A percentile compares a stretch with the other conserved stretches of the same genome.
These are phyloP conservation scores for Simalia tracyae DNA, from an alignment of 2,797 vertebrate genomes.

Conservation along the genomic window DNA sequence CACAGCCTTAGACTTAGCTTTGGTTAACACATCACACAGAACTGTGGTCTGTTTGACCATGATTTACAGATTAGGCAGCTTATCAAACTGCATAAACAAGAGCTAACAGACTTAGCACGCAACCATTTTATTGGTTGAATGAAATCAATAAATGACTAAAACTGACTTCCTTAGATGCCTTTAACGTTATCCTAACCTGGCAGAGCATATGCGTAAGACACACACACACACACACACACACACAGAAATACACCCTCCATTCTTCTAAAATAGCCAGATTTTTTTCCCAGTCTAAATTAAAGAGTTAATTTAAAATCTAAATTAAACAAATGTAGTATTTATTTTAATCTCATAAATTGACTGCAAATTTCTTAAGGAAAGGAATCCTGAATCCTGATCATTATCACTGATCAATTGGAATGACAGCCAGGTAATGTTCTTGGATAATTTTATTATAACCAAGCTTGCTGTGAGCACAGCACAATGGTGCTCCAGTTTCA, in stretches of 20 bases:
- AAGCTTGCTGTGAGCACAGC: slow-evolving; percentile 55
- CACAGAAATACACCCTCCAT: not conserved
- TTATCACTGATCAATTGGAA: slow-evolving; percentile 27
- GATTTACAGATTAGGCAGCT: not conserved
- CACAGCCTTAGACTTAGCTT: no score
- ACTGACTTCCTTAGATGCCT: not conserved
- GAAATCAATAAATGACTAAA: not conserved
- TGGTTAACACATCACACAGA: not conserved
- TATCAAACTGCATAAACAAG: not conserved
- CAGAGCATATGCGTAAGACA: not conserved
- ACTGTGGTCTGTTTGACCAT: no score
- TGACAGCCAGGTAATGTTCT: slow-evolving; percentile 11
- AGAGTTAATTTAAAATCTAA: not conserved
- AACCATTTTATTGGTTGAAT: not conserved
- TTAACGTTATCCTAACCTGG: not conserved
- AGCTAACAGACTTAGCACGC: not conserved
- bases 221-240: not conserved
- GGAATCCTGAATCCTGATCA: not conserved
- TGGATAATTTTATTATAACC: slow-evolving; percentile 35
- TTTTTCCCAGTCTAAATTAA: not conserved
- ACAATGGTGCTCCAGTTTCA: slow-evolving; percentile 22
- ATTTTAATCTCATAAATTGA: not conserved
- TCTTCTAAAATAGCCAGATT: not conserved
- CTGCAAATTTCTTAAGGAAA: not conserved
- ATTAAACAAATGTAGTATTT: not conserved